Base-by-base conservation (phyloP, 2,888 invertebrate species). In the Anticlea derivata region DNA sequence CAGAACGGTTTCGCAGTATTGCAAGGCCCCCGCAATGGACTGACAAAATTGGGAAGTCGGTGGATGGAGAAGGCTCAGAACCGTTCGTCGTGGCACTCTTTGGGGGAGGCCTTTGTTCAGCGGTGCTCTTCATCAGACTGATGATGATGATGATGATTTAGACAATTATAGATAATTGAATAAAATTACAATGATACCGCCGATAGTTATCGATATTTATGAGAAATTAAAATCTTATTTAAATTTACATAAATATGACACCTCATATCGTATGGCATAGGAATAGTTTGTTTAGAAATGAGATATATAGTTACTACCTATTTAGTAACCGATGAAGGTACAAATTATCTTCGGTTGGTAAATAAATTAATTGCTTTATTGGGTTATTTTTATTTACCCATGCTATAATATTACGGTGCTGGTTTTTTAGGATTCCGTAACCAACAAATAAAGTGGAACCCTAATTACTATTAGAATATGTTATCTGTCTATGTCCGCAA, bases 171-270 rank as follows among this genome's bases (percentile, higher is more conserved):
- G 52, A 33, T 52, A 35, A 57, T 60, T 40, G 39, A 38, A 47
- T 37, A 49, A 50, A 55, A 39, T 43, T 57, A 57, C 44, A 41
- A 47, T 31, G 39, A 45, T 49, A 48, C 47, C 20, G 22, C 3
- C 12, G 52, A 57, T 55, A 48, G 34, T 44, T 33, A 29, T 13
- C 49, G 41, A 41, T 44, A 41, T 45, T 48, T 48, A 41, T 35
- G 54, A 37, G 8, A 30, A 55, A 57, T 60, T 55, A 52, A 41
- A 47, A 44, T 47, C 49, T 43, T 46, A 49, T 31, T 55, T 33
- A 57, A 48, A 55, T 60, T 60, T 50, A 46, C 52, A 60, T 60
- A 60, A 55, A 57, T 57, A 60, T 60, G 60, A 60, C 55, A 60
- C 60, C 39, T 52, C 29, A 55, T 52, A 46, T 60, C 48, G 34